Evolutionary conservation across 2,113 vertebrate species (phyloP), one percentile per base, ranked within the genome.

Genomic region (Erythrolamprus reginae): DNA sequence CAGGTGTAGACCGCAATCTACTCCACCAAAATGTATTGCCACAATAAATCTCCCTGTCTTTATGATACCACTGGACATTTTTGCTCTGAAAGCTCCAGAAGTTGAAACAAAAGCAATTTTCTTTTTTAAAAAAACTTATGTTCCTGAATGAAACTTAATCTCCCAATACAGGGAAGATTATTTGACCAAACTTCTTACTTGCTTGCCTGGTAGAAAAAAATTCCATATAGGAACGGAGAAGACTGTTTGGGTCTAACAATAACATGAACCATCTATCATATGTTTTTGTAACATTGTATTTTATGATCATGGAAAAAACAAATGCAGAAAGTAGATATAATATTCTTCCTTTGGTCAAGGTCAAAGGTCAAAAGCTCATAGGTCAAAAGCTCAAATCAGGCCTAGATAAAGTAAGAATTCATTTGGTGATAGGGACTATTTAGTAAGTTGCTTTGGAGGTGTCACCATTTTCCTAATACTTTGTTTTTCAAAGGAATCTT

Each of bases 371-470:
- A n/a, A 38, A 38, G 65, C 65, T 38, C 12, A 55, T n/a, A n/a
- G n/a, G 0, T 90, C 90, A 1, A n/a, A 38, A 38, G 65, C 65
- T 38, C 12, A 55, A 93, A 92, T 5, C 3, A 42, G 53, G 87
- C 1, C 0, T 0, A 42, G 1, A 83, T 3, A 4, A 38, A 3
- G 0, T 28, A 90, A 91, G 51, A 0, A 87, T 9, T 3, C 0
- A 17, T 6, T 55, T 47, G 17, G 61, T 55, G 53, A 23, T 4
- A 1, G 42, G 55, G 42, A 82, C 19, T 61, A 87, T 88, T 42
- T 83, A 89, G 82, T 17, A 92, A 7, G 83, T 48, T 89, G 17
- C 83, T 77, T 77, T 1, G 10, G 65, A 28, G 82, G 1, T 47
- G 1, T 56, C 52, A 58, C 82, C 0, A 84, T 88, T 47, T 84